Evolutionary conservation across 2,113 vertebrate genomes (phyloP).

Genomic region (Hippocampus zosterae): DNA sequence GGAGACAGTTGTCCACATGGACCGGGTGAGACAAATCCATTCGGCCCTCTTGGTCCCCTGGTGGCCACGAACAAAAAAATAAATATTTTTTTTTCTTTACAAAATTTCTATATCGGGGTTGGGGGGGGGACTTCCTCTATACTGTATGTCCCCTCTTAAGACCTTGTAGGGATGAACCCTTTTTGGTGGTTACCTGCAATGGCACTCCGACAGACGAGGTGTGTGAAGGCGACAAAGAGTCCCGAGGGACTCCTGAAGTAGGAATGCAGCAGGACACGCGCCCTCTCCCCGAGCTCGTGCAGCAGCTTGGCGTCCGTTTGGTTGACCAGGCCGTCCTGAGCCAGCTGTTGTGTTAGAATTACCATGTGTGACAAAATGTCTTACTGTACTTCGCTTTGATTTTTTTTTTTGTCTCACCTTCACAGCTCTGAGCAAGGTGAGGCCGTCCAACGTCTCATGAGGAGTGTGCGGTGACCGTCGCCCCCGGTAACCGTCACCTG

Average conservation of each 20-base stretch:
- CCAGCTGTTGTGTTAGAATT: conserved; percentile 69
- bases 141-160: no score
- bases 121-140: no score
- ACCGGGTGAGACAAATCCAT: conserved; percentile 92
- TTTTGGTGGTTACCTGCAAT: conserved; percentile 72
- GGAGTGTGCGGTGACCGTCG: conserved; percentile 91
- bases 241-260: conserved; percentile 85
- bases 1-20: conserved; percentile 92
- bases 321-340: conserved; percentile 78
- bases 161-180: no score
- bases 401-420: conserved; percentile 70
- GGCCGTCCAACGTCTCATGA: conserved; percentile 88
- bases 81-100: neutral
- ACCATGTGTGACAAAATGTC: neutral
- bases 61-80: conserved; percentile 2
- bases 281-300: conserved; percentile 85
- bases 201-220: conserved; percentile 90
- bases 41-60: conserved; percentile 86
- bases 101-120: no score
- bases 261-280: conserved; percentile 77
- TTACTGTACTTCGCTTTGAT: neutral
- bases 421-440: conserved; percentile 82
- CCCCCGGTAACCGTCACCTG: conserved; percentile 80
- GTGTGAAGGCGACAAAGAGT: conserved; percentile 86
- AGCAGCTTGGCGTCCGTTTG: conserved; percentile 76